A percentile compares a stretch with the other conserved stretches of the same genome.
Conservation (phyloP, 1,140 invertebrate species). For the Drepana arcuata region DNA sequence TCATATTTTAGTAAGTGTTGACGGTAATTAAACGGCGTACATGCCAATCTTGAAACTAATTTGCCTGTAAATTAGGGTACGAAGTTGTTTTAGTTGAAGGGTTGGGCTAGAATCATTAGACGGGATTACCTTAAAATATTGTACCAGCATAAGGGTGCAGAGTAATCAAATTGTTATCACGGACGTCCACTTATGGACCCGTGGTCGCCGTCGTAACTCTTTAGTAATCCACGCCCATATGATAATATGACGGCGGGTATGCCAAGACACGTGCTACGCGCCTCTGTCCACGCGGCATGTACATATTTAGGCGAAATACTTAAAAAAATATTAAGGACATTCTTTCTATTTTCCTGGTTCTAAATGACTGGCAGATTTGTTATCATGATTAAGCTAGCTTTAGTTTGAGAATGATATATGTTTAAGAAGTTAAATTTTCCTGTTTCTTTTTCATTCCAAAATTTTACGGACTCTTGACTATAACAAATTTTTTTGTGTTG, state of each 20-base stretch:
- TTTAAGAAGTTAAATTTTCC: too few relatives aligned
- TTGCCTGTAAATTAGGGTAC: conserved; percentile 21
- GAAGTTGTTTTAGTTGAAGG: conserved; percentile 24
- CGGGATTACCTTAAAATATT: conserved; percentile 24
- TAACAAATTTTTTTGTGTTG: too few relatives aligned
- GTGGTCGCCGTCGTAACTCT: too few relatives aligned
- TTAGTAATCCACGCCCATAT: conserved; percentile 2
- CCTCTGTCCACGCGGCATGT: too few relatives aligned
- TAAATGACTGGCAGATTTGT: too few relatives aligned
- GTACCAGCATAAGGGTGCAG: conserved; percentile 16
- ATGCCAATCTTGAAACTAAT: conserved; percentile 20
- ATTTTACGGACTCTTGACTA: too few relatives aligned
- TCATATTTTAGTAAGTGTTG: too few relatives aligned
- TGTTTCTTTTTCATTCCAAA: too few relatives aligned
- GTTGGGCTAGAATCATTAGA: conserved; percentile 24
- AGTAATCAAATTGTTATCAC: conserved; percentile 42
- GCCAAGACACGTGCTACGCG: conserved; percentile 21
- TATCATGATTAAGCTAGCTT: too few relatives aligned
- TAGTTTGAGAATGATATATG: too few relatives aligned
- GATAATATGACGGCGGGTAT: conserved; percentile 20
- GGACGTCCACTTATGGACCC: conserved; percentile 15
- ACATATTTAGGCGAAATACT: too few relatives aligned
- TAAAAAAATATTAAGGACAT: neutral
- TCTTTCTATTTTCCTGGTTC: too few relatives aligned
- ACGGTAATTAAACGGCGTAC: neutral